phyloP scores from a whole-genome alignment of 2,797 vertebrate species.

The Distichodus sexfasciatus region DNA sequence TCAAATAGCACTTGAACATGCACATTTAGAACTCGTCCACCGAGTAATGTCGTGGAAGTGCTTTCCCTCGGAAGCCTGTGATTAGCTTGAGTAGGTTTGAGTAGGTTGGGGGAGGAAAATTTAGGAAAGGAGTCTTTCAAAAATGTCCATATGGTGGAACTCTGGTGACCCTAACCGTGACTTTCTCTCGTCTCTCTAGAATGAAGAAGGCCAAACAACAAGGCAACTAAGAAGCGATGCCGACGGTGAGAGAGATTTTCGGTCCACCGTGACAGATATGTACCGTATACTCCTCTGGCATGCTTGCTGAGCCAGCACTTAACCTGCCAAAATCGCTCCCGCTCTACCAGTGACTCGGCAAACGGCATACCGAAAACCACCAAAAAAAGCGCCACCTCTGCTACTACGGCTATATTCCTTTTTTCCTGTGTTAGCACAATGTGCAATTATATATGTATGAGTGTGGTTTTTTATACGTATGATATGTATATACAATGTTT shows the following conservation, averaged over 20 bases:
- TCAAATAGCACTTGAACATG: conserved; percentile 28
- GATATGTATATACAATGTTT: conserved; percentile 66
- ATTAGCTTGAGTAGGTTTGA: conserved; percentile 5
- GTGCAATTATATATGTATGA: conserved; percentile 69
- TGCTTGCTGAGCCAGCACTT: conserved; percentile 74
- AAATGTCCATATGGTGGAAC: not conserved
- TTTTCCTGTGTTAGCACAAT: conserved; percentile 53
- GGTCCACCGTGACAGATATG: conserved; percentile 56
- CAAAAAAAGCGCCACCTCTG: conserved; percentile 41
- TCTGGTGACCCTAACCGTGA: not conserved
- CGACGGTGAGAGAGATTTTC: conserved; percentile 49
- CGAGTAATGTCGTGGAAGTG: conserved; percentile 31
- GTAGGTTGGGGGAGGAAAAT: not conserved
- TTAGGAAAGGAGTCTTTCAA: not conserved
- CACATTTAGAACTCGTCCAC: not conserved
- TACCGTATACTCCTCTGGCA: conserved; percentile 65
- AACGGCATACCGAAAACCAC: conserved; percentile 47
- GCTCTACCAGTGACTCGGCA: conserved; percentile 54
- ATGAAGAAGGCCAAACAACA: conserved; percentile 69
- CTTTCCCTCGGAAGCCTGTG: conserved; percentile 28
- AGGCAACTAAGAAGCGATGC: conserved; percentile 53
- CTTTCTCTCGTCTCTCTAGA: conserved; percentile 58
- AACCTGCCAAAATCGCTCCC: conserved; percentile 58
- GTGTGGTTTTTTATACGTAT: conserved; percentile 65
- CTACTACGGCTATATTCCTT: conserved; percentile 30